phyloP scores from a whole-genome alignment of 2,113 vertebrate species.

The Trinectes maculatus region DNA sequence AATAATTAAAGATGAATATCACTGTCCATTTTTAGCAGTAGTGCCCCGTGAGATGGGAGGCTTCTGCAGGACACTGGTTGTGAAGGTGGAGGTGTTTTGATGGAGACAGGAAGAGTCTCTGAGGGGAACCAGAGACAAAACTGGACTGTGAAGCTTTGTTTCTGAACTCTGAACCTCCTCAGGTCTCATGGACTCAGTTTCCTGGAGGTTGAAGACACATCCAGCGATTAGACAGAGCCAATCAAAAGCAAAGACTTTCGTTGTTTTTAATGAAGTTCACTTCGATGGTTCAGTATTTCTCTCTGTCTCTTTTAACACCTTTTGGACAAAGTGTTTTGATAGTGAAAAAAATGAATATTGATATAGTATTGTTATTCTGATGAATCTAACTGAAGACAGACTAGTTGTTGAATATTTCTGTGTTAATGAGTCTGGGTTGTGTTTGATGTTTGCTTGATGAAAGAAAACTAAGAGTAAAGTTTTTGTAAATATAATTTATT shows the following conservation, averaged over 20 bases:
- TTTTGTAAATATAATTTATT: conserved; percentile 87
- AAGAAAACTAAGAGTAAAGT: conserved; percentile 60
- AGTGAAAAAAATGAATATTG: conserved; percentile 58
- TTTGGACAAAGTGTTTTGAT: conserved; percentile 72
- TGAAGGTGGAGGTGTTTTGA: no score
- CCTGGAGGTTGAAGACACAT: no score
- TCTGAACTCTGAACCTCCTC: background rate
- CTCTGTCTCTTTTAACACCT: no score
- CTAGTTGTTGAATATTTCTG: conserved; percentile 50
- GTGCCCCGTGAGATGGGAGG: no score
- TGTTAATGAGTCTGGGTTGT: conserved; percentile 72
- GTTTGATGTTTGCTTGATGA: conserved; percentile 76
- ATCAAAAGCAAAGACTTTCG: no score
- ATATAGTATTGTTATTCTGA: conserved; percentile 52
- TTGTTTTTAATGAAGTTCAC: no score
- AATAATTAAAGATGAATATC: no score
- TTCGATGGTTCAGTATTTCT: conserved; percentile 35
- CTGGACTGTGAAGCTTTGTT: no score
- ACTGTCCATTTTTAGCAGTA: no score
- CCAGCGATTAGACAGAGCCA: background rate
- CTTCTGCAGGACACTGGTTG: no score
- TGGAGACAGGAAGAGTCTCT: no score
- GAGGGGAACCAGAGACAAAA: no score
- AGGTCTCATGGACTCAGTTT: background rate
- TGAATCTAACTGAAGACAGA: conserved; percentile 30